Evolutionary conservation across 53 echinoderm and acorn worm species (phyloP).

Genomic region (Echinometra lucunter): DNA sequence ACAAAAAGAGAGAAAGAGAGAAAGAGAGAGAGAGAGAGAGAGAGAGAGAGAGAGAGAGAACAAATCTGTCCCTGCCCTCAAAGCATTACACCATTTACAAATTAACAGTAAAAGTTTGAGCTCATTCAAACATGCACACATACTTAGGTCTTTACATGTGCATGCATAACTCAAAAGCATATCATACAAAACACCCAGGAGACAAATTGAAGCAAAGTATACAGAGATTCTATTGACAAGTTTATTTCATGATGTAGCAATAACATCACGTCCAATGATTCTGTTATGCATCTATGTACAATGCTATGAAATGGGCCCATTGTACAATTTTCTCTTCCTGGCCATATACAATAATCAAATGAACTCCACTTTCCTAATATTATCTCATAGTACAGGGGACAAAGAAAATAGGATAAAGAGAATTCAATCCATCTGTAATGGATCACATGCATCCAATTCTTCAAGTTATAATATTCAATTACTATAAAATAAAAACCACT

Average conservation of each 20-base stretch:
- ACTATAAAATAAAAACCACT: not conserved
- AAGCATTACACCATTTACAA: too few relatives aligned
- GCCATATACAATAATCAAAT: not conserved
- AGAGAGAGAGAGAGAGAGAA: too few relatives aligned
- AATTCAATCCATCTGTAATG: not conserved
- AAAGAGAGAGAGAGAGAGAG: too few relatives aligned
- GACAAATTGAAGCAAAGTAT: not conserved
- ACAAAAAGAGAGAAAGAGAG: too few relatives aligned
- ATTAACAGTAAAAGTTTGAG: too few relatives aligned
- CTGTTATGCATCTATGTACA: not conserved
- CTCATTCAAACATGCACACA: too few relatives aligned
- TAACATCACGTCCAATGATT: not conserved
- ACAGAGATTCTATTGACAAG: not conserved
- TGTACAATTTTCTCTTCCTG: not conserved
- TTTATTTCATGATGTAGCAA: conserved; percentile 1
- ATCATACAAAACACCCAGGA: not conserved
- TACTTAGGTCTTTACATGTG: not conserved
- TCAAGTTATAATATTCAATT: not conserved
- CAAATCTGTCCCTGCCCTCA: too few relatives aligned
- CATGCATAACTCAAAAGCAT: not conserved
- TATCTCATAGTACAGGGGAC: too few relatives aligned
- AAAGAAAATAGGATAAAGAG: not conserved
- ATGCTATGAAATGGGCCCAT: not conserved
- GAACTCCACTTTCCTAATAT: not conserved
- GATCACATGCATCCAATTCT: not conserved